phyloP scores from a whole-genome alignment of 2,113 vertebrate genomes.

The Poeciliopsis occidentalis region DNA sequence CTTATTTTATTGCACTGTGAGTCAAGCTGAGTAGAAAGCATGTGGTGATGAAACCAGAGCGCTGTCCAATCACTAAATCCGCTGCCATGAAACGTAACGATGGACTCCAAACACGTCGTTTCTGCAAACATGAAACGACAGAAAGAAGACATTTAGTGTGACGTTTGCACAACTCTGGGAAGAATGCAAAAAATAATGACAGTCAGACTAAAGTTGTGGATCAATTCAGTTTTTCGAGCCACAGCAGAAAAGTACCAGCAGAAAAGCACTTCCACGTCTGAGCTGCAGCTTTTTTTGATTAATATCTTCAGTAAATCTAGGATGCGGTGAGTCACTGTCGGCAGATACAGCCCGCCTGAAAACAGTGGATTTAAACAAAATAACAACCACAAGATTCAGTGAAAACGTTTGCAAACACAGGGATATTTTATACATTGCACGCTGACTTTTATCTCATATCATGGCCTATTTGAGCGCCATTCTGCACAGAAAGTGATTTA shows the following conservation, averaged over 20 bases:
- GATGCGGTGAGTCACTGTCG: constrained; percentile 38
- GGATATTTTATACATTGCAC: neutral
- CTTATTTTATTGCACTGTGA: neutral
- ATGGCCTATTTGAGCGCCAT: constrained; percentile 1
- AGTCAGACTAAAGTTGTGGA: neutral
- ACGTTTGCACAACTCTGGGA: neutral
- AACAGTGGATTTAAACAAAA: neutral
- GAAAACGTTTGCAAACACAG: neutral
- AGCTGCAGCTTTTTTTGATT: constrained; percentile 14
- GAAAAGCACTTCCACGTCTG: constrained; percentile 40
- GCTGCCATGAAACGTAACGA: too few relatives aligned
- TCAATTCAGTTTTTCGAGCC: neutral
- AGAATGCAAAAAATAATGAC: neutral
- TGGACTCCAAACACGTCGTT: neutral
- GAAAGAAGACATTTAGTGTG: neutral
- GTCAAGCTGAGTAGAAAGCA: neutral
- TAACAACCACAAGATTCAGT: too few relatives aligned
- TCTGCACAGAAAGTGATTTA: neutral
- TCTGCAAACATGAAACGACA: neutral
- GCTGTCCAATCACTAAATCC: neutral
- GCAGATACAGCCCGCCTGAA: neutral
- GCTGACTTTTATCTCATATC: neutral
- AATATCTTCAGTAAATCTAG: constrained; percentile 22
- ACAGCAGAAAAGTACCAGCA: neutral
- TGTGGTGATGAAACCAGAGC: neutral